phyloP scores from a whole-genome alignment of 2,113 vertebrate genomes.

The Gavialis gangeticus region DNA sequence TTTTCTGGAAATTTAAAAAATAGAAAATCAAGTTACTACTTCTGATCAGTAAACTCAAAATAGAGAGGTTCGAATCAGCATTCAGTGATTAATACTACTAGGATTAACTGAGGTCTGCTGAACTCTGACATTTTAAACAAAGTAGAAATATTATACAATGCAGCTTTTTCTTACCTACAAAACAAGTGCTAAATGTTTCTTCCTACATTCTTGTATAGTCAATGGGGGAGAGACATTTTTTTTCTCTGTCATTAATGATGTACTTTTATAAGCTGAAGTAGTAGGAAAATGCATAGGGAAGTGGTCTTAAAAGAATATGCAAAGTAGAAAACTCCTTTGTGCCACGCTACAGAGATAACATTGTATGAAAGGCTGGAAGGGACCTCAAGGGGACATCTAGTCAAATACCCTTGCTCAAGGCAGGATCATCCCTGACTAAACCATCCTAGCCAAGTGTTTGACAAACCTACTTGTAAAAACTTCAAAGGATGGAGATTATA shows the following conservation, averaged over 20 bases:
- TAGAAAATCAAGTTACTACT: slow-evolving; percentile 4
- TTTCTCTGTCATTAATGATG: background rate
- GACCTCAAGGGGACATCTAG: too few relatives aligned
- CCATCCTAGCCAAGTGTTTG: too few relatives aligned
- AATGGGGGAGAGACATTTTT: background rate
- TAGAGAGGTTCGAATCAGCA: background rate
- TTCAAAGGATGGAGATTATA: too few relatives aligned
- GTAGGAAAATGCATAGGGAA: background rate
- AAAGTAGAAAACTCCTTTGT: background rate
- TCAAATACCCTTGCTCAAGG: too few relatives aligned
- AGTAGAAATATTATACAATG: background rate
- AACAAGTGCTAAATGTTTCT: background rate
- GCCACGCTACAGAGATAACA: background rate
- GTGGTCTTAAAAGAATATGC: background rate
- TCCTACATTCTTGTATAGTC: background rate
- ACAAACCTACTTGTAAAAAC: too few relatives aligned
- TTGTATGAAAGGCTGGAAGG: too few relatives aligned
- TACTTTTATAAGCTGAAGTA: background rate
- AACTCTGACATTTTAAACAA: background rate
- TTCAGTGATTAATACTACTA: too few relatives aligned
- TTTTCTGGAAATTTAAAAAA: slow-evolving; percentile 58
- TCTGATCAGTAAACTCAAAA: background rate
- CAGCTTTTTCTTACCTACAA: background rate
- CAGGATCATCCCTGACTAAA: too few relatives aligned
- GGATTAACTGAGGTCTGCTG: background rate